Conservation (phyloP, 1,140 invertebrate genomes). For the Conopomorpha cramerella region DNA sequence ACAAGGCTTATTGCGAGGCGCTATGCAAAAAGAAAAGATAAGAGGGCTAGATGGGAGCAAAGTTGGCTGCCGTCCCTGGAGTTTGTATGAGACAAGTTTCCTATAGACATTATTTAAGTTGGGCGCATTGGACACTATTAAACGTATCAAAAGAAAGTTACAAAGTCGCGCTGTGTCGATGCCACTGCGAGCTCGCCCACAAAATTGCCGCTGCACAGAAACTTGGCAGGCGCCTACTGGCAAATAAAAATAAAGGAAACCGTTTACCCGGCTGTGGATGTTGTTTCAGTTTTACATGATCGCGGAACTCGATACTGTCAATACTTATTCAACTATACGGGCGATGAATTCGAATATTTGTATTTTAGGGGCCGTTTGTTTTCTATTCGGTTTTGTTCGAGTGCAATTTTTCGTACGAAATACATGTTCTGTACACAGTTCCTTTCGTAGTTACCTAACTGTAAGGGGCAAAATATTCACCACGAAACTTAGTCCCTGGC, state of each 20-base stretch:
- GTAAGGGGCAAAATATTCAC: no score
- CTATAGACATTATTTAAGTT: slow-evolving; percentile 49
- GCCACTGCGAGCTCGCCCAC: slow-evolving; percentile 12
- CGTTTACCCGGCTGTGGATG: slow-evolving; percentile 16
- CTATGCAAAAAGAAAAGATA: no score
- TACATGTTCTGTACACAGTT: no score
- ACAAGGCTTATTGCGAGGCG: no score
- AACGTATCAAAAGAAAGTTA: slow-evolving; percentile 30
- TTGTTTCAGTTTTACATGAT: slow-evolving; percentile 19
- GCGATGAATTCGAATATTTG: no score
- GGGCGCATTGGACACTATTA: slow-evolving; percentile 35
- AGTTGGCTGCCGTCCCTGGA: slow-evolving; percentile 21
- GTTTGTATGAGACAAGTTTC: slow-evolving; percentile 41
- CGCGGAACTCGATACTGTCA: slow-evolving; percentile 18
- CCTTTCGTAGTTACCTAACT: no score
- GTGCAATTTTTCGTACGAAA: no score
- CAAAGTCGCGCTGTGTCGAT: slow-evolving; percentile 17
- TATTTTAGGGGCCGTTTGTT: no score
- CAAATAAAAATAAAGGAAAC: slow-evolving; percentile 47
- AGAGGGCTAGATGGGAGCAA: no score
- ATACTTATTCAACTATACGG: background rate
- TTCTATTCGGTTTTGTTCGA: no score
- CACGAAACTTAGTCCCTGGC: no score
- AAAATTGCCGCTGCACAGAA: slow-evolving; percentile 13
- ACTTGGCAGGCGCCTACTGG: slow-evolving; percentile 33